Evolutionary conservation across 2,113 vertebrate species (phyloP), one percentile per base, ranked within the genome.

Genomic region (Chascanopsetta lugubris): DNA sequence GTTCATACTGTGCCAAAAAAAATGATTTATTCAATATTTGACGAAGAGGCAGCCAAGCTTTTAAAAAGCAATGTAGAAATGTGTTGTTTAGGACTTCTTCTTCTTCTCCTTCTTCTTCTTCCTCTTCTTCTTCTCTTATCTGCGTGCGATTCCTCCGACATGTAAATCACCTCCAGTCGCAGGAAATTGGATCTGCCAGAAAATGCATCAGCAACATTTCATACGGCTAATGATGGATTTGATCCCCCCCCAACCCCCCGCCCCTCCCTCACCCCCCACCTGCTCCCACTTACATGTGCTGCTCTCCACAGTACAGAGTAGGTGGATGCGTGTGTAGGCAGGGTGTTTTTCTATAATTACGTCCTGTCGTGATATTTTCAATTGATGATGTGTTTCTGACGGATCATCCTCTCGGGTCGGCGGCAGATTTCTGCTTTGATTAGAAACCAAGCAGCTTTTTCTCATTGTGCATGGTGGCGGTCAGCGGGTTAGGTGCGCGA

Each of bases 1-100:
- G 80, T 84, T 85, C 84, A 64, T 72, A 73, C 77, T 80, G 79
- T 85, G 86, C 85, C 86, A 83, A 80, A 85, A 88, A 83, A 88
- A 84, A 87, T 84, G 57, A 86, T 86, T 87, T 85, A 80, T 87
- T 89, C 66, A 81, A 86, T 84, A 86, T 90, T 88, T 90, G 85
- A 90, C 87, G 82, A 87, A 85, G 85, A 87, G 86, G 80, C 78
- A 87, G 62, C 84, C 77, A 85, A 86, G 83, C 82, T 88, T 86
- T 83, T 86, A 85, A 86, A n/a, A 85, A 85, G 78, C 82, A 87
- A 50, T 79, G 83, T 75, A 71, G 75, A 65, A 80, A 86, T 75
- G 82, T 84, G 76, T 78, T 79, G 74, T 84, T 88, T 75, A 67
- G 77, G 82, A 77, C n/a, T n/a, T n/a, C n/a, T n/a, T n/a, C n/a